phyloP scores from a whole-genome alignment of 1,140 invertebrate species.

The Drosophila nebulosa region DNA sequence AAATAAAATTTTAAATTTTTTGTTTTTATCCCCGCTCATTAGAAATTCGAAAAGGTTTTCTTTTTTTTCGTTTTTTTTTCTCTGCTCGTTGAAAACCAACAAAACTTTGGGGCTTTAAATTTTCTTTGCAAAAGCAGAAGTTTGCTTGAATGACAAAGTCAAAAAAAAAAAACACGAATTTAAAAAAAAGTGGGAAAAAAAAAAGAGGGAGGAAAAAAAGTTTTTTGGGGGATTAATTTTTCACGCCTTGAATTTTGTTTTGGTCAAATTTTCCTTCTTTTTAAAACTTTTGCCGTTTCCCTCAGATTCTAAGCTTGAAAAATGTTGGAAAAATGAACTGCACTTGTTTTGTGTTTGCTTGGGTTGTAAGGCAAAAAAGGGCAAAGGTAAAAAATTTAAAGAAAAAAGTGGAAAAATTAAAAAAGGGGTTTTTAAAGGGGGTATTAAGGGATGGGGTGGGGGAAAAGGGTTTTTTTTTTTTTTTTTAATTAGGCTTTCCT shows the following conservation, averaged over 20 bases:
- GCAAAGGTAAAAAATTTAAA: slow-evolving; percentile 19
- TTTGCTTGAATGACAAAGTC: slow-evolving; percentile 62
- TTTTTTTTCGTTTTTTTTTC: neutral
- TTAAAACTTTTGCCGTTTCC: slow-evolving; percentile 55
- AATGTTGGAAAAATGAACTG: slow-evolving; percentile 63
- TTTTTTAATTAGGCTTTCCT: neutral
- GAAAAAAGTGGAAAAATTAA: neutral
- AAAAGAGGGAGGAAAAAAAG: slow-evolving; percentile 44
- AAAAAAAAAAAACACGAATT: slow-evolving; percentile 27
- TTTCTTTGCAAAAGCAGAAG: slow-evolving; percentile 68
- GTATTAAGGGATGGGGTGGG: neutral
- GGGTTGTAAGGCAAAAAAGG: slow-evolving; percentile 35
- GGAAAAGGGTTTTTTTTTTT: too few relatives aligned
- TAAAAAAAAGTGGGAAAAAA: slow-evolving; percentile 1
- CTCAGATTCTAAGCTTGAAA: slow-evolving; percentile 58
- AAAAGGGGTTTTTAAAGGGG: neutral
- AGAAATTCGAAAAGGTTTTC: slow-evolving; percentile 62
- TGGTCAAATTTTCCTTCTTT: slow-evolving; percentile 36
- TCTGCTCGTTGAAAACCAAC: slow-evolving; percentile 21
- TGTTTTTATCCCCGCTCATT: slow-evolving; percentile 59
- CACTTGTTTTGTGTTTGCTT: slow-evolving; percentile 53
- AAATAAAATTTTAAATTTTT: slow-evolving; percentile 64
- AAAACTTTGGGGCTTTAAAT: slow-evolving; percentile 77
- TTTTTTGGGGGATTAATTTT: slow-evolving; percentile 78
- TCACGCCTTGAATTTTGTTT: slow-evolving; percentile 35